Conservation (phyloP, 2,888 invertebrate species). For the Metallyticus violacea region DNA sequence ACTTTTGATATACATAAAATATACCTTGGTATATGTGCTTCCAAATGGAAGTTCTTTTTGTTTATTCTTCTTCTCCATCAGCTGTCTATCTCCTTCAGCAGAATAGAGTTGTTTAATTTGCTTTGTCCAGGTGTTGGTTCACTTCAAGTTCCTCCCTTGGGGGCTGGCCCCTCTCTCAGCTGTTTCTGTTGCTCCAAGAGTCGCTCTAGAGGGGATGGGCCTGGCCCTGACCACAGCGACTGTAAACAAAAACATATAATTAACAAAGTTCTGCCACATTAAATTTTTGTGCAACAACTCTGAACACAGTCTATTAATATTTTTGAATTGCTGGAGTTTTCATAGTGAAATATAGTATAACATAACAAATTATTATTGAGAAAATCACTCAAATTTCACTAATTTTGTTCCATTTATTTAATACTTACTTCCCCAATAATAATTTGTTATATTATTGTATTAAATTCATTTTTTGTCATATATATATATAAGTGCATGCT, state of each 20-base stretch:
- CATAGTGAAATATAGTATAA: too few species aligned
- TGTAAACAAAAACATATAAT: constrained; percentile 48
- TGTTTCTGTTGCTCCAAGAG: constrained; percentile 78
- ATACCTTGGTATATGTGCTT: background rate
- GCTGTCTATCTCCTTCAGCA: constrained; percentile 10
- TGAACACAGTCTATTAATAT: too few species aligned
- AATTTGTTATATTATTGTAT: too few species aligned
- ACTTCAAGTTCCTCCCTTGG: constrained; percentile 44
- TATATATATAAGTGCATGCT: too few species aligned
- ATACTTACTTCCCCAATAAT: too few species aligned
- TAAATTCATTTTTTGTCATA: too few species aligned
- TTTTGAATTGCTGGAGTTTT: too few species aligned
- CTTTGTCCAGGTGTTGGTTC: background rate
- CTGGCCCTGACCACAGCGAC: constrained; percentile 74
- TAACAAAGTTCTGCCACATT: too few species aligned
- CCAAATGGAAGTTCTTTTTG: background rate
- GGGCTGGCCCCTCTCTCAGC: constrained; percentile 46
- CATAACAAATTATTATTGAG: too few species aligned
- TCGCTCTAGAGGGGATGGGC: constrained; percentile 75
- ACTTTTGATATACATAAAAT: background rate
- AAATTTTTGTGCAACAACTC: too few species aligned
- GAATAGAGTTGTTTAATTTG: background rate
- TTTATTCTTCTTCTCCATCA: background rate
- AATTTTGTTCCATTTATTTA: too few species aligned
- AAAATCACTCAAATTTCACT: too few species aligned